Conservation (phyloP, 2,797 vertebrate species). For the Mormyrops boulengeri region DNA sequence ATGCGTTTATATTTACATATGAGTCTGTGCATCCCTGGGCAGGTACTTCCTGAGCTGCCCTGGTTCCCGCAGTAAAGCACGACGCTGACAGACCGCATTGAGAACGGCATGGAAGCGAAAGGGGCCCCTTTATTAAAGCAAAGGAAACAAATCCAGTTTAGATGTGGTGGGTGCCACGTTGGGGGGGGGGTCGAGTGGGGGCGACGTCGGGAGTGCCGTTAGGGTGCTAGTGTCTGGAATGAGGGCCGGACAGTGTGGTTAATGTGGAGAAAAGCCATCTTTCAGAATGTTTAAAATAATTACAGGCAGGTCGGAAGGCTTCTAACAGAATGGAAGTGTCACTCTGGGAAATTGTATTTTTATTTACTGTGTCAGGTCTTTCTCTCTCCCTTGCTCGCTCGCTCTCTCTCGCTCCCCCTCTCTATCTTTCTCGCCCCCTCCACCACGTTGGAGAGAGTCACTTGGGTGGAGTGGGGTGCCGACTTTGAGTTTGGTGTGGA, state of each 20-base stretch:
- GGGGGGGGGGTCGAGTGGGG: neutral
- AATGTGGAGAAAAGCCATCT: slow-evolving; percentile 28
- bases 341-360: slow-evolving; percentile 48
- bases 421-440: slow-evolving; percentile 8
- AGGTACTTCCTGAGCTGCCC: neutral
- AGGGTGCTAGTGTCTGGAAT: slow-evolving; percentile 14
- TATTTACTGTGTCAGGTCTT: slow-evolving; percentile 50
- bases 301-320: slow-evolving; percentile 42
- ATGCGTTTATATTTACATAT: neutral
- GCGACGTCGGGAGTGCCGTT: neutral
- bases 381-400: slow-evolving; percentile 31
- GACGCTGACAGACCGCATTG: slow-evolving; percentile 14
- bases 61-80: slow-evolving; percentile 19
- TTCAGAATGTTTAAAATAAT: slow-evolving; percentile 45
- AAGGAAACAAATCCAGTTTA: slow-evolving; percentile 21
- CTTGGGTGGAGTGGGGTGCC: slow-evolving; percentile 20
- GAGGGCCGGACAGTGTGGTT: slow-evolving; percentile 18
- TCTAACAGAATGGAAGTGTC: slow-evolving; percentile 51
- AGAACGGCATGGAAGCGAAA: slow-evolving; percentile 24
- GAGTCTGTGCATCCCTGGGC: neutral
- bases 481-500: slow-evolving; percentile 22
- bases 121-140: slow-evolving; percentile 22
- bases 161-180: slow-evolving; percentile 3
- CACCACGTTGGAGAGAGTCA: slow-evolving; percentile 4
- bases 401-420: slow-evolving; percentile 1